Evolutionary conservation across 2,113 vertebrate species (phyloP).

Genomic region (Seriola quinqueradiata): DNA sequence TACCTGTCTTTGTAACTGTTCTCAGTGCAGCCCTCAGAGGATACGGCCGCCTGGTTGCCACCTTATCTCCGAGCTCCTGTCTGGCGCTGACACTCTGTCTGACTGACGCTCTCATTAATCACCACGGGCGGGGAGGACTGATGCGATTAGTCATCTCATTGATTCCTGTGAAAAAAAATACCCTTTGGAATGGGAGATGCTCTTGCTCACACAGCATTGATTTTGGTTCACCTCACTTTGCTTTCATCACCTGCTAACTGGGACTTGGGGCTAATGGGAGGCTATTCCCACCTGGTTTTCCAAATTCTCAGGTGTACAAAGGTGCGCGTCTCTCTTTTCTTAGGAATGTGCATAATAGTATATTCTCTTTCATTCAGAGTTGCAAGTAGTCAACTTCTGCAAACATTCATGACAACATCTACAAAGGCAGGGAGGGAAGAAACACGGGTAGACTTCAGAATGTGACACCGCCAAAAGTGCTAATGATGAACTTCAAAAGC

Average conservation of each 20-base stretch:
- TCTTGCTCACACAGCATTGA: constrained; percentile 78
- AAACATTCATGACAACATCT: constrained; percentile 44
- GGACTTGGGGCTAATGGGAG: constrained; percentile 56
- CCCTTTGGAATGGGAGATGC: constrained; percentile 73
- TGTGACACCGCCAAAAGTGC: constrained; percentile 49
- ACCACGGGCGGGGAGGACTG: constrained; percentile 76
- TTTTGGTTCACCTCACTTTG: constrained; percentile 83
- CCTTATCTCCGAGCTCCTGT: constrained; percentile 75
- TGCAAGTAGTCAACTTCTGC: constrained; percentile 24
- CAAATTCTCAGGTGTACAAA: constrained; percentile 25
- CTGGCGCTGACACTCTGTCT: constrained; percentile 71
- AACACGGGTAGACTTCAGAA: constrained; percentile 29
- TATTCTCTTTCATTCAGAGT: constrained; percentile 35
- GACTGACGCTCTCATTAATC: constrained; percentile 84
- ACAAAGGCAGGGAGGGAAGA: constrained; percentile 35
- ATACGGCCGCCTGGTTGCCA: constrained; percentile 49
- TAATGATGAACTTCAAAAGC: constrained; percentile 77
- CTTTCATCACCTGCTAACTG: constrained; percentile 82
- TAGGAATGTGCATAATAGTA: background rate
- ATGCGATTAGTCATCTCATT: constrained; percentile 87
- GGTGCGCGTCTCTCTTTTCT: constrained; percentile 36
- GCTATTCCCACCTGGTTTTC: constrained; percentile 37
- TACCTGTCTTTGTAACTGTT: constrained; percentile 67
- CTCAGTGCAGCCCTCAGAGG: constrained; percentile 52
- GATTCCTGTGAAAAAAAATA: constrained; percentile 78